Base-by-base conservation (phyloP, 2,113 vertebrate genomes). In the Actenoides lindsayi region DNA sequence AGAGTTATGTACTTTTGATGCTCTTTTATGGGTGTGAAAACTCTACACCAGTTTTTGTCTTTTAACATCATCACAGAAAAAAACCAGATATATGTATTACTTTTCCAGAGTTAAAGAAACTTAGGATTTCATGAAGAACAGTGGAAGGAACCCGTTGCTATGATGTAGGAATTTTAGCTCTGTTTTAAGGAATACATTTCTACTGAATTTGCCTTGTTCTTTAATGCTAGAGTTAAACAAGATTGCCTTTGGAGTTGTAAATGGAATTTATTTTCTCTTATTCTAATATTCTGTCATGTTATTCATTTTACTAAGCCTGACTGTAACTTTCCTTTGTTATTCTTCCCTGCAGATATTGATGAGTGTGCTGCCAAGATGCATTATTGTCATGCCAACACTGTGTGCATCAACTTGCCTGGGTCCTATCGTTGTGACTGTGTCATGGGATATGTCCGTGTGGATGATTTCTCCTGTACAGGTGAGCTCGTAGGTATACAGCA, bases 391-490 rank as follows among this genome's bases (percentile, higher is more conserved):
- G 98, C 99, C 96, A 99, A 99, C 88, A 99, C 99, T 0, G 97
- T 98, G 82, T 99, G 99, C 4, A 98, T 99, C 33, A 99, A 99
- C 97, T 84, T 99, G 90, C 99, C 99, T 0, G 99, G 99, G 4
- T 97, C 98, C 51, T 99, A 99, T 96, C 99, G 98, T 70, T 99
- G 99, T 54, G 99, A 99, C 97, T 99, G 99, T 53, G 94, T 99
- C 35, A 75, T 97, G 28, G 99, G 99, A 7, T 99, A 99, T 46
- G 98, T 98, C 82, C 98, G 99, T 6, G 98, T 99, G 84, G 99
- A 99, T 59, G 99, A 99, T 87, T 99, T 99, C 97, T 99, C 99
- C 87, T 99, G 99, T 90, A 99, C 99, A 62, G 99, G 99, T 99
- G 97, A 86, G 98, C 35, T n/a, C 41, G 23, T 46, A 9, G 20